Evolutionary conservation across 2,113 vertebrate genomes (phyloP).

Genomic region (Bungarus multicinctus): DNA sequence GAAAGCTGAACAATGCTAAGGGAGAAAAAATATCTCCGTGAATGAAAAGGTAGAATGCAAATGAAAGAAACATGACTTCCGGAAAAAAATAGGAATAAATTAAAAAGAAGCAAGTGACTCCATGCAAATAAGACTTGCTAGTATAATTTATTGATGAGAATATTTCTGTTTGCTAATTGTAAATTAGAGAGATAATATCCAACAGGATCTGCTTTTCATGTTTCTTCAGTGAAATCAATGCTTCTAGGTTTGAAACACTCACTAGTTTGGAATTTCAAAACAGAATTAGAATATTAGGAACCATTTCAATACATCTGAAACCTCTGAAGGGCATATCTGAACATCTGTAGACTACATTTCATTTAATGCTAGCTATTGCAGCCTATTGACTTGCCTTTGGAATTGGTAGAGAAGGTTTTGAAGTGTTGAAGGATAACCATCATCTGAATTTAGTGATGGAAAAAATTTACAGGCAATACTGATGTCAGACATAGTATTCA

Average conservation of each 20-base stretch:
- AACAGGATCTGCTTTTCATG: not conserved
- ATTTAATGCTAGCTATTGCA: not conserved
- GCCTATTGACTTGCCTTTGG: not conserved
- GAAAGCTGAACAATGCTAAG: not conserved
- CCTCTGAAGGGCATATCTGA: not conserved
- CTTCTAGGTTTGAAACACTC: not conserved
- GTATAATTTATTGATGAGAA: not conserved
- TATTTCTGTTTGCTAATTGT: not conserved
- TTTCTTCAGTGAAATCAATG: not conserved
- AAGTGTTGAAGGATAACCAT: not conserved
- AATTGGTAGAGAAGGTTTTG: not conserved
- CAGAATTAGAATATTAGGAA: not conserved
- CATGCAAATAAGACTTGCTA: not conserved
- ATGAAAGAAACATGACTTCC: not conserved
- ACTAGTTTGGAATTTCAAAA: not conserved
- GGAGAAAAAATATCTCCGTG: not conserved
- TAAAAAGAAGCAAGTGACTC: not conserved
- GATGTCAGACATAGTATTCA: not conserved
- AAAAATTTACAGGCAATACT: not conserved
- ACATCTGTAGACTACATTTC: not conserved
- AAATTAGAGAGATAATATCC: not conserved
- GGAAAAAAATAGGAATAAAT: not conserved
- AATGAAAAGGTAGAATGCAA: not conserved
- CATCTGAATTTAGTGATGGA: not conserved
- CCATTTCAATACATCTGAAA: not conserved